A percentile compares a stretch with the other conserved stretches of the same genome.
These are phyloP conservation scores for Leptinotarsa lineolata DNA, from an alignment of 1,140 invertebrate genomes.

Conservation along the genomic window DNA sequence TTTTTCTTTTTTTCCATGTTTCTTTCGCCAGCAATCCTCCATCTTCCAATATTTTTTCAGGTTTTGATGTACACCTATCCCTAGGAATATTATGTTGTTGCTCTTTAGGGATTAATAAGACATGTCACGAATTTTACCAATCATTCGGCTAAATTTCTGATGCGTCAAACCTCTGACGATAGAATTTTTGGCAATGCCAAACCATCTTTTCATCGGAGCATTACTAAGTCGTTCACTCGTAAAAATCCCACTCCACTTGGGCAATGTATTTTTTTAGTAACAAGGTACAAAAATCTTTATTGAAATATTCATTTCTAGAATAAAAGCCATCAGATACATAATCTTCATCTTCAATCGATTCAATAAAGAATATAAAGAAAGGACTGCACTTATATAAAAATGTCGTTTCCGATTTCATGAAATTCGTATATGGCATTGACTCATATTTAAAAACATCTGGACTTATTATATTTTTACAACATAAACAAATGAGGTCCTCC, in stretches of 20 bases:
- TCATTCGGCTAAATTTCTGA: slow-evolving; percentile 18
- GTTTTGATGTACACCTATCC: neutral
- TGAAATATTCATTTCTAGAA: slow-evolving; percentile 9
- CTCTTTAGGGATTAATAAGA: slow-evolving; percentile 19
- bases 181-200: slow-evolving; percentile 12
- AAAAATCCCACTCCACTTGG: slow-evolving; percentile 18
- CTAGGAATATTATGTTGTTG: neutral
- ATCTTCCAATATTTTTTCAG: neutral
- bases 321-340: neutral
- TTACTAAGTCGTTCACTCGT: slow-evolving; percentile 13
- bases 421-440: neutral
- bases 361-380: slow-evolving; percentile 16
- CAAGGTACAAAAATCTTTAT: neutral
- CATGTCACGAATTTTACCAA: neutral
- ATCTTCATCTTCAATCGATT: neutral
- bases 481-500: slow-evolving; percentile 8
- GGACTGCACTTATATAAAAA: slow-evolving; percentile 11
- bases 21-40: neutral
- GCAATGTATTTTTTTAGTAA: slow-evolving; percentile 20
- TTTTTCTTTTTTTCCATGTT: slow-evolving; percentile 4
- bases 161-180: neutral
- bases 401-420: neutral
- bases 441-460: neutral
- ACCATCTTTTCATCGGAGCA: slow-evolving; percentile 25
- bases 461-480: neutral